These are phyloP conservation scores for silkworm (Bombyx mori) DNA, from an alignment of 1,140 invertebrate genomes.

Conservation along the genomic window ASM3026992v2 NC_085116.1:17213501-17214000, in stretches of 20 bases:
- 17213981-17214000: slow-evolving; percentile 98
- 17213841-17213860: too few species aligned
- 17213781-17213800: too few species aligned
- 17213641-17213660: slow-evolving; percentile 98
- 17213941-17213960: slow-evolving; percentile 74
- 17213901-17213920: too few species aligned
- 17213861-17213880: too few species aligned
- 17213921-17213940: background rate
- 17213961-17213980: slow-evolving; percentile 95
- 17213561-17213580: slow-evolving; percentile 95
- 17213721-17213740: slow-evolving; percentile 86
- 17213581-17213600: slow-evolving; percentile 94
- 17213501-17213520: slow-evolving; percentile 93
- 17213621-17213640: slow-evolving; percentile 95
- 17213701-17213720: slow-evolving; percentile 94
- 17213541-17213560: slow-evolving; percentile 92
- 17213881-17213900: too few species aligned
- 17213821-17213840: too few species aligned
- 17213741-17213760: too few species aligned
- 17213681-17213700: slow-evolving; percentile 93
- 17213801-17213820: too few species aligned
- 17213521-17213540: slow-evolving; percentile 97
- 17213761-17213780: too few species aligned
- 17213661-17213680: slow-evolving; percentile 96
- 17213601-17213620: slow-evolving; percentile 85